Conservation (phyloP, 2,888 invertebrate genomes). For the Drosophila sordidula region DNA sequence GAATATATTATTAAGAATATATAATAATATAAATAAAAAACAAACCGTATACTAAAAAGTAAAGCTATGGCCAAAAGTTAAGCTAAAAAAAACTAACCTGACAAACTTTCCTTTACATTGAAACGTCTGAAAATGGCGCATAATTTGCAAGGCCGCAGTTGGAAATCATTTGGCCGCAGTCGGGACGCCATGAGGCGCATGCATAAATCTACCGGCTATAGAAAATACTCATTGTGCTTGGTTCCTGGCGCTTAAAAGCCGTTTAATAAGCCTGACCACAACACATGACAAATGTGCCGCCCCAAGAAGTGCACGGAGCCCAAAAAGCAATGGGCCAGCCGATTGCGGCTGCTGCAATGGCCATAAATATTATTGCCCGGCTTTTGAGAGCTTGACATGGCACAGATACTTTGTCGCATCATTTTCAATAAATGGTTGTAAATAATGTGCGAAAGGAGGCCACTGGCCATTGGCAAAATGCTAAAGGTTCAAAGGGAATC, state of each 20-base stretch:
- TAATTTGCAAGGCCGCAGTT: conserved; percentile 40
- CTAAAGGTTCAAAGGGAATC: neutral
- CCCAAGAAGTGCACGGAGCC: conserved; percentile 44
- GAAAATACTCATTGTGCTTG: conserved; percentile 53
- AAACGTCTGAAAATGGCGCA: conserved; percentile 52
- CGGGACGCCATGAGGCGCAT: conserved; percentile 21
- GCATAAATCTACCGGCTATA: conserved; percentile 66
- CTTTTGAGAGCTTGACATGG: conserved; percentile 69
- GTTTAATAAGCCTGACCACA: conserved; percentile 74
- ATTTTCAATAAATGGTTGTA: conserved; percentile 61
- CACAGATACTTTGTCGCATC: conserved; percentile 74
- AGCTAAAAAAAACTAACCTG: neutral
- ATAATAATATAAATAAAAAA: too few relatives aligned
- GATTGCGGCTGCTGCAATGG: conserved; percentile 56
- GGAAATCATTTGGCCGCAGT: neutral
- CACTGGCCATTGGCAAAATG: neutral
- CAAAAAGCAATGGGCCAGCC: conserved; percentile 16
- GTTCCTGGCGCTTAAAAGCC: conserved; percentile 69
- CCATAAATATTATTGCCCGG: conserved; percentile 58
- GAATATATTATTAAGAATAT: too few relatives aligned
- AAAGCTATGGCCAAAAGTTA: too few relatives aligned
- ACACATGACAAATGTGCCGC: conserved; percentile 67
- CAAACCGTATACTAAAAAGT: too few relatives aligned
- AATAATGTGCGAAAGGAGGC: conserved; percentile 4
- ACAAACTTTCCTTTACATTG: neutral